Evolutionary conservation across 2,113 vertebrate species (phyloP).

Genomic region (Aviceda subcristata): DNA sequence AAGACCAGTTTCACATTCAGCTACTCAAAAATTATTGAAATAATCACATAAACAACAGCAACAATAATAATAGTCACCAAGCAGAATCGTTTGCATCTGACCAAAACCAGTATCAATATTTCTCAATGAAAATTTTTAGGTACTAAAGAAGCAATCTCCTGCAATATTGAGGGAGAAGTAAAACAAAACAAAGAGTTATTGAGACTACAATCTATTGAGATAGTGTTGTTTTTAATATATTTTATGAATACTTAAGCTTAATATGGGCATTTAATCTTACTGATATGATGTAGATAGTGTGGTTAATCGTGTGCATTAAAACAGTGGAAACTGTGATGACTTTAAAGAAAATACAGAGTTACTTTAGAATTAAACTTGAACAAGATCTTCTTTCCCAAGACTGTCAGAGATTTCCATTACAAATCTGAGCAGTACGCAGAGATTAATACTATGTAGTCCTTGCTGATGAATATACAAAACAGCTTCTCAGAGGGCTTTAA

Average conservation of each 20-base stretch:
- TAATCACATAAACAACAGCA: neutral
- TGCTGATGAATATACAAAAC: neutral
- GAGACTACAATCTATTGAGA: neutral
- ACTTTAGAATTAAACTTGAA: neutral
- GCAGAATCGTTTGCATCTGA: neutral
- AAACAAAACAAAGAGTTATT: neutral
- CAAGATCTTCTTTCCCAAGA: neutral
- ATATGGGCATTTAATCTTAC: neutral
- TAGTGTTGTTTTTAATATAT: neutral
- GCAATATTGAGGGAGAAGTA: neutral
- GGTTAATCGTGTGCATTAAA: neutral
- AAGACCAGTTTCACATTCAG: neutral
- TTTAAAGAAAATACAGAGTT: neutral
- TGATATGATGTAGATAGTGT: neutral
- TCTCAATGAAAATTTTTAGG: neutral
- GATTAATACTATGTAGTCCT: neutral
- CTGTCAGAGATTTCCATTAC: neutral
- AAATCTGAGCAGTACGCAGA: neutral
- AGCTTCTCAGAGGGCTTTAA: neutral
- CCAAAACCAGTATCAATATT: neutral
- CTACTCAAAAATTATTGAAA: neutral
- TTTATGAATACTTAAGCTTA: neutral
- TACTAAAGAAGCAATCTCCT: neutral
- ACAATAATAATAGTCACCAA: neutral
- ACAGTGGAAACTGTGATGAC: neutral